Evolutionary conservation across 2,797 vertebrate genomes (phyloP).

Genomic region (Manis pentadactyla): DNA sequence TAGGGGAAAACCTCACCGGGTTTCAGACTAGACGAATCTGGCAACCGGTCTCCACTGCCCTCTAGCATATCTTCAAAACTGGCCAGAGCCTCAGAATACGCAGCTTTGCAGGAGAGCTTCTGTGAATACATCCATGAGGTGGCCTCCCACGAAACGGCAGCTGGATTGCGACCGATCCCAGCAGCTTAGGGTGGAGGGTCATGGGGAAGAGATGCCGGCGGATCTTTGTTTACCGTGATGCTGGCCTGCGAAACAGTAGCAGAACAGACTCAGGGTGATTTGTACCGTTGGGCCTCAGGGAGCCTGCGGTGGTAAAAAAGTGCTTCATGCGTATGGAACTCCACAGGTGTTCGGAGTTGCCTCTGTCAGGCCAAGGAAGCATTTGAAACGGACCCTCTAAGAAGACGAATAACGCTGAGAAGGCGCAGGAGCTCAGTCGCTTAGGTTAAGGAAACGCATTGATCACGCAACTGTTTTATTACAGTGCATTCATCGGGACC

Average conservation of each 20-base stretch:
- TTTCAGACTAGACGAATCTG: background rate
- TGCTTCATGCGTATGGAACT: background rate
- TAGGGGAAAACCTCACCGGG: background rate
- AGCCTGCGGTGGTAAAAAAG: background rate
- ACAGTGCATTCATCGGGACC: conserved; percentile 96
- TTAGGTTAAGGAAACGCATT: conserved; percentile 72
- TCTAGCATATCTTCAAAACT: background rate
- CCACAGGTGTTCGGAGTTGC: background rate
- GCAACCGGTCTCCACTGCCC: rapidly evolving
- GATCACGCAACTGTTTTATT: conserved; percentile 82
- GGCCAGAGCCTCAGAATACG: background rate
- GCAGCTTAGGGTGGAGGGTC: background rate
- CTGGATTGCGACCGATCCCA: background rate
- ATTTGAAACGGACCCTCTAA: conserved; percentile 24
- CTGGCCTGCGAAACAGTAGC: background rate
- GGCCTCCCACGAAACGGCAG: background rate
- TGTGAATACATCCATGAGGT: rapidly evolving
- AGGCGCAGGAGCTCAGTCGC: conserved; percentile 77
- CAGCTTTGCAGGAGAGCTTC: background rate
- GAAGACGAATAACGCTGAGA: conserved; percentile 59
- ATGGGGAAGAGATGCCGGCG: rapidly evolving
- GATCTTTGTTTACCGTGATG: background rate
- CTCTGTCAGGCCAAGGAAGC: conserved; percentile 26
- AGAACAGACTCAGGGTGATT: background rate
- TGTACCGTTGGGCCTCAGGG: background rate